phyloP scores from a whole-genome alignment of 1,140 invertebrate genomes.

The Leptopilina boulardi region DNA sequence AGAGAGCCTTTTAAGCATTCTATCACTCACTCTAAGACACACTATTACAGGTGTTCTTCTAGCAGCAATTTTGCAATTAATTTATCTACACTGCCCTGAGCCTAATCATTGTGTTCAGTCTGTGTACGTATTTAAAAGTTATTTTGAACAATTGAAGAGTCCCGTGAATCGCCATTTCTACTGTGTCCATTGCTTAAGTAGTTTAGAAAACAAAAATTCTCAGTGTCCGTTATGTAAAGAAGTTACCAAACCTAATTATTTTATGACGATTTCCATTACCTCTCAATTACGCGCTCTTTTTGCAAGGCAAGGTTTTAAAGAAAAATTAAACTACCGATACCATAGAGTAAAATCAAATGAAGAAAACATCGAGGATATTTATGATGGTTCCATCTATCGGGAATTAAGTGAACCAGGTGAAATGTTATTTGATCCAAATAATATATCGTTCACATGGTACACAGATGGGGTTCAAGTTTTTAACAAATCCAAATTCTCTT shows the following conservation, averaged over 20 bases:
- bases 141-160: conserved; percentile 1
- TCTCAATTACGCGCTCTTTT: too few relatives aligned
- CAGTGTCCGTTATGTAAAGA: too few relatives aligned
- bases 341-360: too few relatives aligned
- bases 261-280: too few relatives aligned
- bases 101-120: background rate
- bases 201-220: too few relatives aligned
- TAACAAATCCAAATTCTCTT: conserved; percentile 57
- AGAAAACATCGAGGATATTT: too few relatives aligned
- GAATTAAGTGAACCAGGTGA: conserved; percentile 10
- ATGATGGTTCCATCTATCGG: conserved; percentile 48
- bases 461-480: conserved; percentile 57
- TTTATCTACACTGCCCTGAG: conserved; percentile 39
- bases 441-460: too few relatives aligned
- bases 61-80: conserved; percentile 30
- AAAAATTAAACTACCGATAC: too few relatives aligned
- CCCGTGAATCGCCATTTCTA: conserved; percentile 38
- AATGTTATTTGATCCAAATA: conserved; percentile 36
- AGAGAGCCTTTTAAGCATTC: conserved; percentile 11
- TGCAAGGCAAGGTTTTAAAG: too few relatives aligned
- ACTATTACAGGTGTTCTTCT: conserved; percentile 35
- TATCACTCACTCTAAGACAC: background rate
- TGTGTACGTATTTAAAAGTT: background rate
- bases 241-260: too few relatives aligned
- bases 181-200: conserved; percentile 33